Evolutionary conservation across 1,140 invertebrate species (phyloP), one percentile per base, ranked within the genome.

Genomic region (Ips nitidus): DNA sequence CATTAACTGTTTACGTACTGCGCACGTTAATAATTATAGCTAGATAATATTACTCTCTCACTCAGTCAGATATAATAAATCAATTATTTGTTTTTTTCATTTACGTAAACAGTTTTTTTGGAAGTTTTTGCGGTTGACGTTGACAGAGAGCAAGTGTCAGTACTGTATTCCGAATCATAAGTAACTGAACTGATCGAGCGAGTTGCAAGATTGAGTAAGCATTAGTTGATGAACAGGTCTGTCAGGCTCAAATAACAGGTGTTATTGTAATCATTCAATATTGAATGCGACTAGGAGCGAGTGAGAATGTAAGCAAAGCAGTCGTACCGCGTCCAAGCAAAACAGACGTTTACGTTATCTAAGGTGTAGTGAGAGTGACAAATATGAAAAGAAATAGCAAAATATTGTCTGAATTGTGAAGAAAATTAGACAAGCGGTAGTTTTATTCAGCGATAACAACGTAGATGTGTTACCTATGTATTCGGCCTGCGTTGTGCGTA

Each of bases 201-300:
- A 73, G 75, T 67, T 71, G 75, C 71, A 77, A 77, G 74, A 78
- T 75, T 75, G 75, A 77, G 74, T 76, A 72, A 77, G 76, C 74
- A 77, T 76, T 78, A 76, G 76, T 75, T 78, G 76, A 78, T 77
- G 76, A 79, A 79, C 78, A 78, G 75, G 78, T 79, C 76, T 78
- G 72, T 66, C 74, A 73, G 73, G 73, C 72, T 74, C 69, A 75
- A 72, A 73, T 77, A 78, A 79, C 77, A 79, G 76, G 77, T 79
- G 76, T 74, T 78, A 79, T 78, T 78, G 77, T 78, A 75, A 77
- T 74, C 75, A 73, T 77, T 79, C 74, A 76, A 77, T 78, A 78
- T 76, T 74, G 71, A 77, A 78, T 77, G 75, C 69, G 74, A 75
- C 75, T 76, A 76, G 66, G 71, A 72, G 72, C 71, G 69, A 74